These are phyloP conservation scores for Cyclina sinensis DNA, from an alignment of 1,140 invertebrate genomes.

Conservation along the genomic window DNA sequence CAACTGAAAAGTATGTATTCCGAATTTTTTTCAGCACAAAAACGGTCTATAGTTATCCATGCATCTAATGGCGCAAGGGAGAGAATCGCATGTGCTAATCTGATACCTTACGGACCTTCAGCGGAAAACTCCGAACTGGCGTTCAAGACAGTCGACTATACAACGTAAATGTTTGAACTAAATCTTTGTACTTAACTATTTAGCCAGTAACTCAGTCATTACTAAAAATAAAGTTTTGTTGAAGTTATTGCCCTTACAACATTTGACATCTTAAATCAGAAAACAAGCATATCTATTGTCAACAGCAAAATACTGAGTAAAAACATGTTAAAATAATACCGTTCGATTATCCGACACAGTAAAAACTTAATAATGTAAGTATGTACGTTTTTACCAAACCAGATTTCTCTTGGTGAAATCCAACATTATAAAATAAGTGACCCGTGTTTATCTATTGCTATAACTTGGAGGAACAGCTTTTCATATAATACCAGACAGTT, in stretches of 20 bases:
- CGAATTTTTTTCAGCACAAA: constrained; percentile 66
- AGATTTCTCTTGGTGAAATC: too few species aligned
- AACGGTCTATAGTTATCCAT: constrained; percentile 89
- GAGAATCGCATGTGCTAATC: constrained; percentile 69
- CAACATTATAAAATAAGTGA: too few species aligned
- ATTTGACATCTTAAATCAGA: neutral
- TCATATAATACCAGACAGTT: too few species aligned
- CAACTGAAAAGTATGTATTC: neutral
- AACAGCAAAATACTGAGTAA: too few species aligned
- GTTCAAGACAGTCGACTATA: constrained; percentile 1
- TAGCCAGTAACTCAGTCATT: neutral
- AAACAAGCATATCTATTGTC: neutral
- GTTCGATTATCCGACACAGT: too few species aligned
- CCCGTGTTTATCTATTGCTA: too few species aligned
- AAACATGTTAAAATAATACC: too few species aligned
- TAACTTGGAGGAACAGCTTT: too few species aligned
- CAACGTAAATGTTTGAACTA: constrained; percentile 48
- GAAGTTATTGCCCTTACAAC: neutral
- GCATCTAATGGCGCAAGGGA: constrained; percentile 90
- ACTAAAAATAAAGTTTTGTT: neutral
- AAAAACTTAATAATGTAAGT: too few species aligned
- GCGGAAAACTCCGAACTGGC: neutral
- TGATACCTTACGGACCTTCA: constrained; percentile 57
- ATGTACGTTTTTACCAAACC: too few species aligned
- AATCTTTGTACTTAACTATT: too few species aligned